phyloP scores from a whole-genome alignment of 2,113 vertebrate species.

The Emydocephalus ijimae region DNA sequence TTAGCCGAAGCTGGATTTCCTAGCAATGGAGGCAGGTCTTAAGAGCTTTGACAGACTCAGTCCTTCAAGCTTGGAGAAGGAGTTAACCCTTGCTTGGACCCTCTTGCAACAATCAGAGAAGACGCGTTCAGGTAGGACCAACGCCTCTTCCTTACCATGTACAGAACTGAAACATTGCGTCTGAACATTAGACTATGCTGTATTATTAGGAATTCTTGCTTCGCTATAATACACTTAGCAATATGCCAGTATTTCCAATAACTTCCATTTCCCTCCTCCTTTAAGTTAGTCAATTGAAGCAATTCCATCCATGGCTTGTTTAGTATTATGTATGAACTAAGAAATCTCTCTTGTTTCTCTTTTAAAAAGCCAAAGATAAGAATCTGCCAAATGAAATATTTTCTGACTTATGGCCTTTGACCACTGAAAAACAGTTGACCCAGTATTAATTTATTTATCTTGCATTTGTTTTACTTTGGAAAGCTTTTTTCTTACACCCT shows the following conservation, averaged over 20 bases:
- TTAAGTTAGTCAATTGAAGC: background rate
- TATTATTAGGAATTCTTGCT: background rate
- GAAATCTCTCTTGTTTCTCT: background rate
- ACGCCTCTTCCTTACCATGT: background rate
- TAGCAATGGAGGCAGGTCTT: no score
- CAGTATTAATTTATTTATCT: constrained; percentile 69
- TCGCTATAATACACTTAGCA: background rate
- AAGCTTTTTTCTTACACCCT: constrained; percentile 85
- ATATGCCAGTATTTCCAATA: background rate
- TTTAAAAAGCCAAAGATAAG: background rate
- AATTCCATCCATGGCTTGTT: background rate
- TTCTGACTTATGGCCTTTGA: constrained; percentile 42
- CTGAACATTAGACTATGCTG: background rate
- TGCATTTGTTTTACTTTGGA: constrained; percentile 78
- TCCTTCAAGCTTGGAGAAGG: no score
- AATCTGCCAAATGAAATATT: background rate
- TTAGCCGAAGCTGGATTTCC: no score
- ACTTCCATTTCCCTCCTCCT: background rate
- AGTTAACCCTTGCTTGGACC: no score
- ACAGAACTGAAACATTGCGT: background rate
- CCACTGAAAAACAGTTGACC: constrained; percentile 52
- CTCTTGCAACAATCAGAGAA: no score
- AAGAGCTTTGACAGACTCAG: no score
- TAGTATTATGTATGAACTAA: background rate
- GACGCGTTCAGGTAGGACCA: no score